Base-by-base conservation (phyloP, 2,113 vertebrate genomes). In the Archilochus colubris region DNA sequence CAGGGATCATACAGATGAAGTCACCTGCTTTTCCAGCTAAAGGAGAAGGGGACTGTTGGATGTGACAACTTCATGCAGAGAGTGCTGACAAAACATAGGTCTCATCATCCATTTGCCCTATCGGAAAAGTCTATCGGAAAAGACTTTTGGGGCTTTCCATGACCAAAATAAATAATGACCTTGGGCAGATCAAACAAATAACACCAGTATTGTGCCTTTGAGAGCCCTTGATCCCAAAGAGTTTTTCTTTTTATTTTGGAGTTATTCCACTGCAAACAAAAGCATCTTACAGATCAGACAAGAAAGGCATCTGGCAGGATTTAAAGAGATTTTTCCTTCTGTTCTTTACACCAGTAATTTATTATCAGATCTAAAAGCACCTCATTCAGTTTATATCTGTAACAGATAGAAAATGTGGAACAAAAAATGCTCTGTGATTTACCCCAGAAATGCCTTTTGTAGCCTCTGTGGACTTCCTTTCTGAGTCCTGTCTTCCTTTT, bases 231-330 rank as follows among this genome's bases (percentile, higher is more conserved):
- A 89, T 95, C 46, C 48, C 43, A 36, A 86, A 70, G 51, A 43
- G 25, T 58, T 91, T 94, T 91, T 78, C 55, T 93, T 91, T 92
- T 82, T 82, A 30, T 94, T 84, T 91, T 93, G 91, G 73, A 96
- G 6, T 24, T 21, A 28, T 85, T 93, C 91, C 86, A 93, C 66
- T 72, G 40, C 66, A 89, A 93, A 93, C 62, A 86, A 89, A 93
- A 76, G 66, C 50, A 85, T 66, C 53, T 17, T 51, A 79, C 28
- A 87, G 62, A 67, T 82, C 78, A 89, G 63, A 70, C 31, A 89
- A 88, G 51, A 70, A 89, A 44, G 30, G 19, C 86, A 57, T 87
- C 70, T 76, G 31, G 79, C 48, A 75, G 44, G 36, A 57, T 86
- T 92, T 80, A 74, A 82, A 81, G 44, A 82, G 20, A 72, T 62